phyloP scores from a whole-genome alignment of 1,140 invertebrate genomes.

The Mizuhopecten yessoensis region DNA sequence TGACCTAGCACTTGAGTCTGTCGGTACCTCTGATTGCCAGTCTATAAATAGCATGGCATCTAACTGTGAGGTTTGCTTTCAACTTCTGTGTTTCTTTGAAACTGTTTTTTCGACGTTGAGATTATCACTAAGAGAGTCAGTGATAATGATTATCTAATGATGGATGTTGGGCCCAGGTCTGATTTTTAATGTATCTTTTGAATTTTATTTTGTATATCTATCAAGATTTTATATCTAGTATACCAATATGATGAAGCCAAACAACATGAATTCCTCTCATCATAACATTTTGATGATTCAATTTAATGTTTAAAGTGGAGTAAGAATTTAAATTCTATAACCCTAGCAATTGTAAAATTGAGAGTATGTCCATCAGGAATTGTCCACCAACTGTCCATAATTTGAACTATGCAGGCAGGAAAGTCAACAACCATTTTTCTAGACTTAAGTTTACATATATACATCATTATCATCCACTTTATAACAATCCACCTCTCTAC shows the following conservation, averaged over 20 bases:
- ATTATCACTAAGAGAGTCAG: neutral
- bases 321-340: no score
- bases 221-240: neutral
- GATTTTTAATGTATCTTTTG: neutral
- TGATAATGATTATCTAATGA: neutral
- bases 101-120: conserved; percentile 4
- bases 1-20: conserved; percentile 24
- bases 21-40: neutral
- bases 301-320: no score
- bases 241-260: neutral
- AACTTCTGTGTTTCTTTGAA: conserved; percentile 27
- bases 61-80: conserved; percentile 16
- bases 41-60: neutral
- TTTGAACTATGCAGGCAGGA: no score
- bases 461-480: no score
- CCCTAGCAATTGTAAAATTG: no score
- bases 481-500: no score
- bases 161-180: neutral
- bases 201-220: neutral
- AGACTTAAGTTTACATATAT: no score
- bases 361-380: no score
- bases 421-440: no score
- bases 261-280: neutral
- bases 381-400: no score
- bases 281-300: no score